These are phyloP conservation scores for Caenorhabditis sinica DNA, from an alignment of 2,888 invertebrate species.

Conservation along the genomic window DNA sequence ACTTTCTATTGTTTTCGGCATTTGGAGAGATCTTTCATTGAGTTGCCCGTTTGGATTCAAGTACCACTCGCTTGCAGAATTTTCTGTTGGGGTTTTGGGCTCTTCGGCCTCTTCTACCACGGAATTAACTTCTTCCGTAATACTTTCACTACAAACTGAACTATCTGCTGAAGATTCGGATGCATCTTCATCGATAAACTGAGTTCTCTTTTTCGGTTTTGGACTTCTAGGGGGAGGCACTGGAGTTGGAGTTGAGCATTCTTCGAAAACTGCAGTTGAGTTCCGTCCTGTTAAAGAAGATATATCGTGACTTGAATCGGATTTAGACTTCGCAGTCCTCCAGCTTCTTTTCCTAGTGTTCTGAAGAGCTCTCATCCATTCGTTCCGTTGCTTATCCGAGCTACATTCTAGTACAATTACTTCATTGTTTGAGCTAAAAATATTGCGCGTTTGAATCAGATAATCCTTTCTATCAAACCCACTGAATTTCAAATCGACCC, in stretches of 20 bases:
- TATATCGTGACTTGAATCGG: constrained; percentile 61
- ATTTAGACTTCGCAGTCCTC: constrained; percentile 57
- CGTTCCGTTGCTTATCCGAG: constrained; percentile 74
- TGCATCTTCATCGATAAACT: neutral
- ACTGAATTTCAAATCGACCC: constrained; percentile 82
- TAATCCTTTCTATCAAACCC: constrained; percentile 6
- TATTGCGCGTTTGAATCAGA: neutral
- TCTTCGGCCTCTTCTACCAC: constrained; percentile 14
- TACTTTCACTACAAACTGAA: neutral
- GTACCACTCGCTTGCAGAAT: constrained; percentile 77
- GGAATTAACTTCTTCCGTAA: neutral
- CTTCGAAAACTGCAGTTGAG: constrained; percentile 39
- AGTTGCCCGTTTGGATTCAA: constrained; percentile 78
- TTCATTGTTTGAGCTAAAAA: constrained; percentile 76
- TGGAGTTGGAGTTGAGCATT: constrained; percentile 40
- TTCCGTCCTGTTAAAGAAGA: constrained; percentile 56
- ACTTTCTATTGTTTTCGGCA: constrained; percentile 74
- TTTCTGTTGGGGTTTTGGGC: constrained; percentile 15
- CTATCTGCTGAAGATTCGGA: neutral
- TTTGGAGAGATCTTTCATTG: constrained; percentile 77
- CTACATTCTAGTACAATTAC: constrained; percentile 76
- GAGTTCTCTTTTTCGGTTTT: constrained; percentile 51
- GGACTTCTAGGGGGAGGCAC: constrained; percentile 65
- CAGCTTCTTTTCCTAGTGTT: constrained; percentile 72
- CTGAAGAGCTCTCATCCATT: constrained; percentile 79